phyloP scores from a whole-genome alignment of 2,797 vertebrate species.

The Lycodopsis pacificus region DNA sequence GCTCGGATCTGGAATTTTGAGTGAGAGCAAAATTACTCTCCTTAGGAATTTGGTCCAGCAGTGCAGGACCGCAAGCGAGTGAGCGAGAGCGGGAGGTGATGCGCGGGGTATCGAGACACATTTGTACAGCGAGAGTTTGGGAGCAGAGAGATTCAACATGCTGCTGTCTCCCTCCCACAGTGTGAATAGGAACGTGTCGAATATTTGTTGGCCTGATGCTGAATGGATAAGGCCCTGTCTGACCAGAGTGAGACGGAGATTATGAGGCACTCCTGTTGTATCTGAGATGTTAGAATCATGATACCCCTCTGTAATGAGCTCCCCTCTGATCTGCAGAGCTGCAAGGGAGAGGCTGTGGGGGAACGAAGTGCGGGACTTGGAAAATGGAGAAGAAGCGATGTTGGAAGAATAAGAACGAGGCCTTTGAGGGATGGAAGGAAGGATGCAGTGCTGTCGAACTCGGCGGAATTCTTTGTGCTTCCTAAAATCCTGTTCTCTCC shows the following conservation, averaged over 20 bases:
- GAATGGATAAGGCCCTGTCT: slow-evolving; percentile 59
- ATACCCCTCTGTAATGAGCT: slow-evolving; percentile 67
- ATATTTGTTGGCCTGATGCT: slow-evolving; percentile 53
- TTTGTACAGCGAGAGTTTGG: slow-evolving; percentile 14
- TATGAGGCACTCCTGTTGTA: slow-evolving; percentile 57
- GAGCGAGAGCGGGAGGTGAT: slow-evolving; percentile 27
- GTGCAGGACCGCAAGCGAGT: slow-evolving; percentile 37
- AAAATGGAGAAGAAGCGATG: slow-evolving; percentile 29
- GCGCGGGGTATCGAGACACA: slow-evolving; percentile 26
- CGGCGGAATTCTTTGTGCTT: slow-evolving; percentile 26
- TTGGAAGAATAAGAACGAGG: slow-evolving; percentile 32
- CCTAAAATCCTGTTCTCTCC: slow-evolving; percentile 11
- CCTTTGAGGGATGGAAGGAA: slow-evolving; percentile 17
- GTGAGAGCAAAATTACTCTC: slow-evolving; percentile 75
- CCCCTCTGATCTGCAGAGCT: slow-evolving; percentile 60
- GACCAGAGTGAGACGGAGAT: slow-evolving; percentile 58
- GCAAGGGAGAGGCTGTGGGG: slow-evolving; percentile 6
- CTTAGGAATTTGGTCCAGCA: slow-evolving; percentile 64
- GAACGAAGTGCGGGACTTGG: slow-evolving; percentile 11
- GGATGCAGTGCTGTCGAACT: slow-evolving; percentile 47
- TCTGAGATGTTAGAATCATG: slow-evolving; percentile 56
- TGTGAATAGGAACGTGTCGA: slow-evolving; percentile 58
- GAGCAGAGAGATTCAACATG: too few species aligned
- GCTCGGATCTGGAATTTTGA: slow-evolving; percentile 77
- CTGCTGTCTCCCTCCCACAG: too few species aligned